Evolutionary conservation across 2,888 invertebrate genomes (phyloP), one percentile per base, ranked within the genome.

Genomic region (Leptinotarsa tumamoca): DNA sequence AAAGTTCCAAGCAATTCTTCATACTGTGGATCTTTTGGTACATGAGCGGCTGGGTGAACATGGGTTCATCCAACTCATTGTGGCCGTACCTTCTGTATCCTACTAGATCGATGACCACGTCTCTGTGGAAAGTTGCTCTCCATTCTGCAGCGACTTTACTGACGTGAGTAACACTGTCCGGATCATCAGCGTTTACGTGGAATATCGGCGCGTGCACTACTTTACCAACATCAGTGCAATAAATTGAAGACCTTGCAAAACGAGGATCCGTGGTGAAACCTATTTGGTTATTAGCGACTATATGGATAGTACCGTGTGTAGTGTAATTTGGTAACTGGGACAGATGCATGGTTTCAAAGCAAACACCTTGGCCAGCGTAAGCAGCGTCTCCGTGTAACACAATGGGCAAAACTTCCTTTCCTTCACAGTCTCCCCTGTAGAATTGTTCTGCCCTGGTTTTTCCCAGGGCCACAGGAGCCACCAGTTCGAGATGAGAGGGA

Each of bases 1-100:
- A 98, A 82, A 94, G 93, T 78, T 96, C 95, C 78, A 97, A 89
- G 4, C 89, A 90, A 3, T 95, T 94, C 80, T 94, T 93, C 49
- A 94, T 95, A 76, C 94, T 92, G 80, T 92, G 91, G 77, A 98
- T 97, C 88, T 49, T 95, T 95, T 85, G 94, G 91, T 98, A 98
- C 98, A 98, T 98, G 72, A 97, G 92, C 0, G 98, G 98, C 88
- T 97, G 96, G 1, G 98, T 98, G 90, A 98, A 98, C 96, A 96
- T 96, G 1, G 98, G 98, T 88, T 98, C 97, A 89, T 98, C 98
- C 83, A 96, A 94, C 90, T 98, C 98, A 89, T 98, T 98, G 92
- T 98, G 98, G 0, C 98, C 98, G 89, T 96, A 95, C 81, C 96
- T 92, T 68, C 98, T 92, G 89, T 98, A 98, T 84, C 94, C 94